Base-by-base conservation (phyloP, 2,797 vertebrate genomes). In the Rousettus madagascariensis region DNA sequence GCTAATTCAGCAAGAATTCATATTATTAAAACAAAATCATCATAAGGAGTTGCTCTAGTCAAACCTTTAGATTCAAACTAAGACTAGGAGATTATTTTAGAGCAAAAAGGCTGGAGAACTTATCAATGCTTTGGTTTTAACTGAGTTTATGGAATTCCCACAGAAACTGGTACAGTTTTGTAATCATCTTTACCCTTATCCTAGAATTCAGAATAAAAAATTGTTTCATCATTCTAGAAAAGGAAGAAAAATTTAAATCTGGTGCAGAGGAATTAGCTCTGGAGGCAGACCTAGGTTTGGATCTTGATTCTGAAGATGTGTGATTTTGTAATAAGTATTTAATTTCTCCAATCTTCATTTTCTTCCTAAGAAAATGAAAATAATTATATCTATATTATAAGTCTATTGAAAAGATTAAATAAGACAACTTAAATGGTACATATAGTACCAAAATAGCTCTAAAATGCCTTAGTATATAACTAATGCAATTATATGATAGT, bases 91-190 rank as follows among this genome's bases (percentile, higher is more conserved):
- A 4, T 51, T 59, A 13, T 68, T 22, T 61, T 38, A 78, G 3
- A 87, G 49, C 8, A 61, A 92, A 78, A 63, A 68, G 3, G 0
- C 24, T 93, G 68, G 17, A 77, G 68, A 57, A 53, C 10, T 7
- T 84, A 5, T 65, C 17, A 92, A 86, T 82, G 43, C 28, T 95
- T 91, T 94, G 74, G 33, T 86, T 68, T 85, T 46, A 55, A 43
- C 20, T 86, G 38, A 33, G 33, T 6, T 75, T 69, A 43, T 30
- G 8, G 33, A 66, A 36, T 91, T 46, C 16, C 49, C 61, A 82
- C 33, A 17, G 41, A 86, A 92, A 90, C 3, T 38, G 16, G 7
- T 71, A 66, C 33, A 55, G 10, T n/a, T 95, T 43, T 75, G 1
- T 36, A 90, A 77, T 66, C 19, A 83, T 19, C 26, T 33, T 69